Conservation (phyloP, 2,888 invertebrate genomes). For the Craniophora ligustri region DNA sequence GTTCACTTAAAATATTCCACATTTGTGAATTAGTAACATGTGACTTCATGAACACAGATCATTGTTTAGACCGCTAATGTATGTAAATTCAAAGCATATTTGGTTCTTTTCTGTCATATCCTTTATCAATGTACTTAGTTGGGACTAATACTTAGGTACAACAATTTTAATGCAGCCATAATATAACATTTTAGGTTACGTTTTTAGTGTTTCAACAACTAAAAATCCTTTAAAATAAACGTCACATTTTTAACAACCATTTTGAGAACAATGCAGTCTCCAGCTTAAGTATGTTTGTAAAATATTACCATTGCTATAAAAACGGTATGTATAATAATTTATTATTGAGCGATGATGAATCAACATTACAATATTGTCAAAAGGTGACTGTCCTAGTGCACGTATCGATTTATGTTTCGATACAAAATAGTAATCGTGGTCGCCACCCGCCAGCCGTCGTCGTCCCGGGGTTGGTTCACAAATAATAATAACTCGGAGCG, state of each 20-base stretch:
- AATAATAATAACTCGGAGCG: conserved; percentile 83
- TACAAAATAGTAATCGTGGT: conserved; percentile 60
- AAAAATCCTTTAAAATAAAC: neutral
- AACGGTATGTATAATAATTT: no score
- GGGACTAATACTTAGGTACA: no score
- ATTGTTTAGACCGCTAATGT: neutral
- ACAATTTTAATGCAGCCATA: no score
- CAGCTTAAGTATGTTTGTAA: no score
- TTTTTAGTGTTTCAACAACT: neutral
- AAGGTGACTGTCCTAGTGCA: conserved; percentile 54
- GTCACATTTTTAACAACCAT: neutral
- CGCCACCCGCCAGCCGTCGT: no score
- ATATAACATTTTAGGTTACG: no score
- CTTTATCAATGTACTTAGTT: no score
- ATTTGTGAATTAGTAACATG: conserved; percentile 50
- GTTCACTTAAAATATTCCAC: conserved; percentile 56
- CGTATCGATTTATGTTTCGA: conserved; percentile 56
- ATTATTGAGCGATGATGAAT: no score
- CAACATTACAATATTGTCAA: conserved; percentile 44
- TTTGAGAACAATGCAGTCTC: no score
- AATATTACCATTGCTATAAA: no score
- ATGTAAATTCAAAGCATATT: no score
- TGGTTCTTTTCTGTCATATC: no score
- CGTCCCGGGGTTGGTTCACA: conserved; percentile 71
- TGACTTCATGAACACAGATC: conserved; percentile 8